Base-by-base conservation (phyloP, 92 coral and sea anemone species). In the Zoanthus sansibaricus region DNA sequence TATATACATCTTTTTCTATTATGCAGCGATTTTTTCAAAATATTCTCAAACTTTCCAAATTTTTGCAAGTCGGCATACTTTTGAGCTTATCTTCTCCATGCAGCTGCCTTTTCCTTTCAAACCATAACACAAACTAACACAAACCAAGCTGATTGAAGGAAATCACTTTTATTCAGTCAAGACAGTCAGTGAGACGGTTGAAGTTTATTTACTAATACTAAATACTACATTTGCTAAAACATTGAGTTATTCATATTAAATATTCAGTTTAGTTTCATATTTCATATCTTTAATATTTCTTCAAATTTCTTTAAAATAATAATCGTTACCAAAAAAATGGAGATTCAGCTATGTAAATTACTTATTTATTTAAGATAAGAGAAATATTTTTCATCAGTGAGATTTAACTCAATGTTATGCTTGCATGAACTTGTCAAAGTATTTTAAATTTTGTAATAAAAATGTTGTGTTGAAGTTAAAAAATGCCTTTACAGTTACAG, bases 341-440 rank as follows among this genome's bases (percentile, higher is more conserved):
- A 32, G 3, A 32, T n/a, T 75, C 7, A 49, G 54, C 32, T 33
- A 32, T 78, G 55, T 59, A 78, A 61, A 61, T 37, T 61, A 61
- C 71, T 8, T 80, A 80, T 80, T 80, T 80, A 80, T 80, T 42
- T 64, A 67, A 80, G 59, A 80, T 66, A 52, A 80, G 47, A 80
- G 21, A 80, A n/a, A 80, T 80, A 80, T 80, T 64, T 80, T 80
- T 66, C 42, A 21, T 80, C 3, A 67, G 46, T 47, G 9, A 49
- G 55, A 45, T 80, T 66, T 46, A 59, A 80, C 31, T 13, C 42
- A 18, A n/a, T 16, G 13, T 79, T 10, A 0, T 44, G 75, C 66
- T 80, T 52, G 55, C 13, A 37, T 37, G 9, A 78, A 37, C 37
- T 30, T 31, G 25, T 77, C 67, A 77, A 77, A 62, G 16, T 62